Evolutionary conservation across 2,113 vertebrate species (phyloP).

Genomic region (Pyxicephalus adspersus): DNA sequence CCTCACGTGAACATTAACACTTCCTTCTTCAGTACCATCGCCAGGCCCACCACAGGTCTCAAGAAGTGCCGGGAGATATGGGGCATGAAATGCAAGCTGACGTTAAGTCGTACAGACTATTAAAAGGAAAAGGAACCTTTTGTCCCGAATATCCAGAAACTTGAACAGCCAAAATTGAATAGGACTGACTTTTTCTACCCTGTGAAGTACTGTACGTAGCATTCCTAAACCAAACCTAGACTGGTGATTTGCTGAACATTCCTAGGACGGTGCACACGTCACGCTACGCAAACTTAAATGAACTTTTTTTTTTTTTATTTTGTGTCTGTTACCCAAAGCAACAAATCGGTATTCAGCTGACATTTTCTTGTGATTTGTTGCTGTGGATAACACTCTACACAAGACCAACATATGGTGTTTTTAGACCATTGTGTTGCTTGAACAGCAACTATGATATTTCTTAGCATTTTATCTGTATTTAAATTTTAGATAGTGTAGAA

Average conservation of each 20-base stretch:
- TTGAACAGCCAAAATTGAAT: background rate
- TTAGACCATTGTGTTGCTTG: no score
- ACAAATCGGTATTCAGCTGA: no score
- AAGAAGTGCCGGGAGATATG: slow-evolving; percentile 76
- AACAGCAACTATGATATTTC: no score
- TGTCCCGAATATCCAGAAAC: slow-evolving; percentile 29
- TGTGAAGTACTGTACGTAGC: background rate
- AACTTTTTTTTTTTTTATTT: no score
- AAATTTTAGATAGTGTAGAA: no score
- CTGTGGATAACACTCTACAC: no score
- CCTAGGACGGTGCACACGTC: no score
- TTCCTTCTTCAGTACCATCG: slow-evolving; percentile 79
- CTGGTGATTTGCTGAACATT: background rate
- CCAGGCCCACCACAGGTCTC: slow-evolving; percentile 79
- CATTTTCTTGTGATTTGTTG: no score
- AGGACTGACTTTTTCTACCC: background rate
- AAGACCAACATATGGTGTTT: no score
- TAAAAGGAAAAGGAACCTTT: slow-evolving; percentile 55
- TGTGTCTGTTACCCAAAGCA: no score
- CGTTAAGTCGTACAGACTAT: slow-evolving; percentile 56
- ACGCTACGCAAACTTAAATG: no score
- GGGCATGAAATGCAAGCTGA: slow-evolving; percentile 80
- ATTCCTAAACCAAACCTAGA: background rate
- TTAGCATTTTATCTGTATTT: no score
- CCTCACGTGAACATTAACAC: slow-evolving; percentile 82